A percentile compares a stretch with the other conserved stretches of the same genome.
These are phyloP conservation scores for Eilema depressum DNA, from an alignment of 2,888 invertebrate species.

Conservation along the genomic window DNA sequence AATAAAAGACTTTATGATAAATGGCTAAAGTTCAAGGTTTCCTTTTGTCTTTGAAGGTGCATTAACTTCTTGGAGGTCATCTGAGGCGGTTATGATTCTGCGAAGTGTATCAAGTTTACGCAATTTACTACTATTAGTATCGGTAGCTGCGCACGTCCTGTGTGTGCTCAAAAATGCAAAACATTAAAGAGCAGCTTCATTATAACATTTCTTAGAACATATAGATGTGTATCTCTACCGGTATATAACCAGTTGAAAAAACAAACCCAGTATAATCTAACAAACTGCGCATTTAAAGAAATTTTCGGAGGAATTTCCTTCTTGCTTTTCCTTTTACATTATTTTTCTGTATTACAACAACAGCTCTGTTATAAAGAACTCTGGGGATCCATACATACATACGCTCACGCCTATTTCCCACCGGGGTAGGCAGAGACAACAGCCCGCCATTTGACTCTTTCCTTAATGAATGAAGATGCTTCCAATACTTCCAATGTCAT, in stretches of 20 bases:
- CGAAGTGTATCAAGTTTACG: conserved; percentile 24
- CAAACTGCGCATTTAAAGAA: neutral
- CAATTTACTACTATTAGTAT: conserved; percentile 29
- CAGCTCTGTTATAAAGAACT: too few relatives aligned
- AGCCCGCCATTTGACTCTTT: too few relatives aligned
- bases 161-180: conserved; percentile 1
- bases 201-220: neutral
- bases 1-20: conserved; percentile 36
- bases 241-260: neutral
- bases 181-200: neutral
- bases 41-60: conserved; percentile 26
- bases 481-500: too few relatives aligned
- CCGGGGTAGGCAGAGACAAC: too few relatives aligned
- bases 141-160: conserved; percentile 19
- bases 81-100: conserved; percentile 17
- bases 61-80: conserved; percentile 19
- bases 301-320: neutral
- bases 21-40: conserved; percentile 23
- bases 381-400: too few relatives aligned
- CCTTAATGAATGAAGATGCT: too few relatives aligned
- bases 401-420: too few relatives aligned
- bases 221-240: neutral
- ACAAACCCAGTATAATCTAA: neutral
- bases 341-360: neutral
- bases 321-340: neutral